These are phyloP conservation scores for Enteromius radiatus DNA, from an alignment of 2,797 vertebrate species.

Conservation along the genomic window DNA sequence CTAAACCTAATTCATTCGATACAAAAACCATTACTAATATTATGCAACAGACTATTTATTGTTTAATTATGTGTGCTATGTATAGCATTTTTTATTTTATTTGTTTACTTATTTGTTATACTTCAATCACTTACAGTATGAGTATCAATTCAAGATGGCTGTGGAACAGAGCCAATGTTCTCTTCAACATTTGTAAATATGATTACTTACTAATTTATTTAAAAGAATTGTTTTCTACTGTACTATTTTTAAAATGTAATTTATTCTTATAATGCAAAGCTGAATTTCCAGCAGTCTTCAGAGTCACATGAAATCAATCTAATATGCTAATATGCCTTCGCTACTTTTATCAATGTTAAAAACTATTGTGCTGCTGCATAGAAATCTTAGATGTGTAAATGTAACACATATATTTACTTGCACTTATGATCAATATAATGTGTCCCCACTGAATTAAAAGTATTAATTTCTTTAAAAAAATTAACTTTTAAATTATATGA, in stretches of 20 bases:
- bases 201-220: not conserved
- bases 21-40: not conserved
- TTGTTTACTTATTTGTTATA: not conserved
- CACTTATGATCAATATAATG: not conserved
- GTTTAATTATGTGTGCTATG: not conserved
- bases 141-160: not conserved
- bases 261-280: not conserved
- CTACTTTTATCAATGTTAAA: not conserved
- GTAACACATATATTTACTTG: not conserved
- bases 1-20: not conserved
- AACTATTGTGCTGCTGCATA: not conserved
- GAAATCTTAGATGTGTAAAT: no score
- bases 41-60: not conserved
- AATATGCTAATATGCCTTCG: not conserved
- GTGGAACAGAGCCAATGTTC: not conserved
- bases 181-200: no score
- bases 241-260: not conserved
- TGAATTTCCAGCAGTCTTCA: not conserved
- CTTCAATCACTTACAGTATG: not conserved
- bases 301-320: not conserved
- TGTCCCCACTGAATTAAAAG: not conserved
- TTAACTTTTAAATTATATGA: no score
- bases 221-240: not conserved
- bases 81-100: not conserved
- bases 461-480: not conserved